A percentile compares a stretch with the other conserved stretches of the same genome.
Conservation (phyloP, 2,113 vertebrate genomes). For the Syngnathus typhle region DNA sequence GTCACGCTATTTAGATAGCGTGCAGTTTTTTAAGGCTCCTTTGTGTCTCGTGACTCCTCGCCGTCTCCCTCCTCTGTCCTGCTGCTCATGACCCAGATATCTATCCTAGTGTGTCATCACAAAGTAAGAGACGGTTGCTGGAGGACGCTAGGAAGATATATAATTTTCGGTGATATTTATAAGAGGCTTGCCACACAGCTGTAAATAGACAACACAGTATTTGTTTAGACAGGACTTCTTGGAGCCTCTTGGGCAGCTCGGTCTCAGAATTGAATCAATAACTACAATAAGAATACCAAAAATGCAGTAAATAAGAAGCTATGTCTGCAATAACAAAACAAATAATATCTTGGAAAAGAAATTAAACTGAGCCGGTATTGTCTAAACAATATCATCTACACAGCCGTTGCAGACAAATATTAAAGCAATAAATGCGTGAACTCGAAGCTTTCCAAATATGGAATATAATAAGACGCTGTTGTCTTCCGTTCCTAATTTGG, state of each 20-base stretch:
- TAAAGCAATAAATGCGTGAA: too few species aligned
- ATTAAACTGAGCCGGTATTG: neutral
- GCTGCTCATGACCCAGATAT: slow-evolving; percentile 3
- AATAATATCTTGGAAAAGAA: neutral
- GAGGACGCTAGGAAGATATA: neutral
- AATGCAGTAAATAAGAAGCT: neutral
- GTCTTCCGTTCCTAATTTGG: neutral
- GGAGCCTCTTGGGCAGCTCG: neutral
- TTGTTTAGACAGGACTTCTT: slow-evolving; percentile 1
- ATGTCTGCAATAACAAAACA: too few species aligned
- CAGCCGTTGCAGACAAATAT: neutral
- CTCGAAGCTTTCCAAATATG: too few species aligned
- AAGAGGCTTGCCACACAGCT: neutral
- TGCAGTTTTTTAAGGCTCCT: slow-evolving; percentile 6
- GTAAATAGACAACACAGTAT: neutral
- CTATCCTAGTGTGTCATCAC: slow-evolving; percentile 6
- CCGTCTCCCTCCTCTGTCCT: slow-evolving; percentile 2
- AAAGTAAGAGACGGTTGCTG: neutral
- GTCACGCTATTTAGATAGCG: slow-evolving; percentile 2
- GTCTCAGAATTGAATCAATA: neutral
- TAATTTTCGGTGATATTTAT: neutral
- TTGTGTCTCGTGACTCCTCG: slow-evolving; percentile 7
- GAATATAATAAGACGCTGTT: too few species aligned
- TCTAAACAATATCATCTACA: neutral
- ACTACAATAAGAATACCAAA: neutral